Percentiles rank a stretch among this genome's conserved stretches.
Conservation (phyloP, 2,797 vertebrate species). For the Onychomys arenicola region DNA sequence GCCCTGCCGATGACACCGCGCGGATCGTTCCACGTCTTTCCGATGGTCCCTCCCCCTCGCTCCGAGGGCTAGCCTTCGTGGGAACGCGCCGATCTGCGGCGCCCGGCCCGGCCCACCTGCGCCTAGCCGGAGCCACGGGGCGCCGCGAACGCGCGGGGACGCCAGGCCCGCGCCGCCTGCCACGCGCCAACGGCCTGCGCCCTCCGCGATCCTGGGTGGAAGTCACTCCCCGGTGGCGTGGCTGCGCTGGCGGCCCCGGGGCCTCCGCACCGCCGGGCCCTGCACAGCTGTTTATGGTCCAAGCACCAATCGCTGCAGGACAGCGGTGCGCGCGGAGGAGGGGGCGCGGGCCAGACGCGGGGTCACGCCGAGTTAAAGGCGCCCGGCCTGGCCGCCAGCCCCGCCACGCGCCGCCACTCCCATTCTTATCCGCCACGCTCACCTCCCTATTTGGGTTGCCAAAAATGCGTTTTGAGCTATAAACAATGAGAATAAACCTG, state of each 20-base stretch:
- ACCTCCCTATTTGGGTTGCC: neutral
- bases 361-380: slow-evolving; percentile 64
- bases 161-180: slow-evolving; percentile 42
- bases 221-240: slow-evolving; percentile 39
- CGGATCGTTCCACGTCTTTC: slow-evolving; percentile 79
- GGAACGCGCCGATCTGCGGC: neutral
- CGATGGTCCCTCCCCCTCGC: slow-evolving; percentile 73
- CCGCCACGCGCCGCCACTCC: neutral
- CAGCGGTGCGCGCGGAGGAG: slow-evolving; percentile 57
- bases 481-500: neutral
- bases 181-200: slow-evolving; percentile 7
- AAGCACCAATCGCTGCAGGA: slow-evolving; percentile 71
- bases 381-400: neutral
- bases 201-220: neutral
- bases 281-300: slow-evolving; percentile 65
- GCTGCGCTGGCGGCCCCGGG: slow-evolving; percentile 35
- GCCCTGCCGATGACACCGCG: slow-evolving; percentile 73
- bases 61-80: slow-evolving; percentile 50
- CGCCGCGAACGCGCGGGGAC: slow-evolving; percentile 51
- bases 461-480: neutral
- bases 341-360: neutral
- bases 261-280: slow-evolving; percentile 48
- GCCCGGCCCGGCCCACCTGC: slow-evolving; percentile 70
- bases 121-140: neutral
- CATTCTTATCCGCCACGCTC: neutral